Conservation (phyloP, 1,140 invertebrate genomes). For the Drosophila sproati region DNA sequence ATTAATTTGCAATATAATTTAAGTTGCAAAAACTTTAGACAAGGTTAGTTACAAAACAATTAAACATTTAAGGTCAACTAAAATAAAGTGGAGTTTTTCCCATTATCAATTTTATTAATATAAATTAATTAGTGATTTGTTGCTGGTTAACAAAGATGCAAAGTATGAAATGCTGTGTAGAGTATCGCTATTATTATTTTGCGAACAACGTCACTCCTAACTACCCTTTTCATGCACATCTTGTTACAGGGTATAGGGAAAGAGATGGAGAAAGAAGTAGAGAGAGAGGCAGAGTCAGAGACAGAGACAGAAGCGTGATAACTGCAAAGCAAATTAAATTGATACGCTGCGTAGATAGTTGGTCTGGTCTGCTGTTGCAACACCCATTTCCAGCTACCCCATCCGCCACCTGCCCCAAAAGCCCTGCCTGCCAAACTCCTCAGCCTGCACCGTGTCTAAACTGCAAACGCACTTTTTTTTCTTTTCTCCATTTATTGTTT, state of each 20-base stretch:
- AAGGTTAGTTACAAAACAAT: too few species aligned
- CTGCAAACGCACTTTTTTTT: slow-evolving; percentile 10
- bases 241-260: neutral
- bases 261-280: neutral
- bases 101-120: too few species aligned
- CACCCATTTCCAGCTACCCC: neutral
- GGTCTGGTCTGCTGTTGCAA: neutral
- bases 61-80: too few species aligned
- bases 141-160: too few species aligned
- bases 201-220: too few species aligned
- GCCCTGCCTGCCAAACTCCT: neutral
- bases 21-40: too few species aligned
- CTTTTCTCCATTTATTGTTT: neutral
- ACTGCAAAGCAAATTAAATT: slow-evolving; percentile 39
- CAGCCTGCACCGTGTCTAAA: slow-evolving; percentile 4
- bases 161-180: too few species aligned
- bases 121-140: too few species aligned
- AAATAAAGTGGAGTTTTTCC: too few species aligned
- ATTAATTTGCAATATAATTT: too few species aligned
- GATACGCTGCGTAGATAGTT: slow-evolving; percentile 31
- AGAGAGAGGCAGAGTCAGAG: neutral
- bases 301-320: neutral
- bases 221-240: neutral
- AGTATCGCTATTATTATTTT: too few species aligned
- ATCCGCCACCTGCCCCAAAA: neutral